Evolutionary conservation across 2,888 invertebrate species (phyloP).

Genomic region (Oscheius myriophilus): DNA sequence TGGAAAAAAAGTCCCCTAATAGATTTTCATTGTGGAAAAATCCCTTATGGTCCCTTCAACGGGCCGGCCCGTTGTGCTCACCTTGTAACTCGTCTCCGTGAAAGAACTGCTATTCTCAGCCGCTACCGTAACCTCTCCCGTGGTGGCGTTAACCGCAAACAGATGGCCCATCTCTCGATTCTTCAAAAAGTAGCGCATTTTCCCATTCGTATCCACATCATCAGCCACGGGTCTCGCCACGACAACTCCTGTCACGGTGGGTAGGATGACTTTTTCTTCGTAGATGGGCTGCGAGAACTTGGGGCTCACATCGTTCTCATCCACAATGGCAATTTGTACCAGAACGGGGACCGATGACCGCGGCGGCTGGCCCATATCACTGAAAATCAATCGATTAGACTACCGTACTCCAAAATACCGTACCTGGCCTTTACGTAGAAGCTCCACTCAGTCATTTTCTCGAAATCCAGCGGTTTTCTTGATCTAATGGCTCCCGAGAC

Average conservation of each 20-base stretch:
- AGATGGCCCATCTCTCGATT: not conserved
- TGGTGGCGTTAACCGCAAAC: slow-evolving; percentile 83
- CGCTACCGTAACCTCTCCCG: slow-evolving; percentile 78
- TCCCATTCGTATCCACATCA: slow-evolving; percentile 70
- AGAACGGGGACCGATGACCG: slow-evolving; percentile 83
- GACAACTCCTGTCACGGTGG: slow-evolving; percentile 82
- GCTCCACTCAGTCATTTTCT: slow-evolving; percentile 73
- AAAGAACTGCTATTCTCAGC: slow-evolving; percentile 32
- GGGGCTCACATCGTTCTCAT: slow-evolving; percentile 73
- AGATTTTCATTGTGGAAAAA: too few relatives aligned
- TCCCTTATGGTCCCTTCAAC: too few relatives aligned
- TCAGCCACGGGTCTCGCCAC: slow-evolving; percentile 45
- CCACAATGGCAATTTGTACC: slow-evolving; percentile 80
- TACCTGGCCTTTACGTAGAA: slow-evolving; percentile 51
- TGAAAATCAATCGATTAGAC: slow-evolving; percentile 26
- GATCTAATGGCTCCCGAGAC: slow-evolving; percentile 86
- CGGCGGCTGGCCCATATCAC: slow-evolving; percentile 80
- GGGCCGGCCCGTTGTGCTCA: not conserved
- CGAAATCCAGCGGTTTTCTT: slow-evolving; percentile 83
- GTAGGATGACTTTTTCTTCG: slow-evolving; percentile 75
- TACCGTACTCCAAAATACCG: not conserved
- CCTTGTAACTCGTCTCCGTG: slow-evolving; percentile 28
- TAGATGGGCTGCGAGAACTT: slow-evolving; percentile 61
- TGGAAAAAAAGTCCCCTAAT: too few relatives aligned
- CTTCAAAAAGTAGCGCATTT: slow-evolving; percentile 41